Percentiles rank a stretch among this genome's conserved stretches.
phyloP scores from a whole-genome alignment of 2,888 invertebrate genomes.

The Drosophila prostipennis region DNA sequence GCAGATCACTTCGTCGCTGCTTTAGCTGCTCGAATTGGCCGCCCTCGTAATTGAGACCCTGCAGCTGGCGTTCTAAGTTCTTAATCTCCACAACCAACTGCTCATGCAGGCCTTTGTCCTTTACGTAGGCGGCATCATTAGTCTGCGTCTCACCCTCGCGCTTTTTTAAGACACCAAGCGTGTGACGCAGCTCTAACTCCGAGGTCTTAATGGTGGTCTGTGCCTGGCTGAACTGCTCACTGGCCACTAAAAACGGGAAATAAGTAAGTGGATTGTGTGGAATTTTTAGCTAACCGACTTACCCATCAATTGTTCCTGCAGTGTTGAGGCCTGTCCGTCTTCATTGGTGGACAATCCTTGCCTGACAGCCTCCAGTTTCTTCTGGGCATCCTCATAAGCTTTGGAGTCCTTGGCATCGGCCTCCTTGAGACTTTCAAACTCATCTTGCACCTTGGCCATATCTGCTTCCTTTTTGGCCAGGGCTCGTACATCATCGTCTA shows the following conservation, averaged over 20 bases:
- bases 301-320: conserved; percentile 96
- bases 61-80: conserved; percentile 84
- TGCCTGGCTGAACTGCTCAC: conserved; percentile 90
- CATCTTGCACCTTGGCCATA: conserved; percentile 86
- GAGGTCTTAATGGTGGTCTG: conserved; percentile 92
- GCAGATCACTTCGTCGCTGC: conserved; percentile 85
- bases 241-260: conserved; percentile 86
- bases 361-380: conserved; percentile 92
- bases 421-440: conserved; percentile 89
- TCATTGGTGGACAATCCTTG: conserved; percentile 92
- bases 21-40: conserved; percentile 86
- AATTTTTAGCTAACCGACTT: conserved; percentile 37
- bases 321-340: conserved; percentile 91
- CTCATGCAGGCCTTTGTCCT: conserved; percentile 87
- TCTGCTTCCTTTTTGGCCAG: conserved; percentile 87
- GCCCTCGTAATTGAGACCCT: conserved; percentile 87
- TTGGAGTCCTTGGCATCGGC: conserved; percentile 88
- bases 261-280: not conserved
- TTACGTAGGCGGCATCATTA: conserved; percentile 88
- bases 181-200: conserved; percentile 89
- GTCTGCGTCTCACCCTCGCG: conserved; percentile 88
- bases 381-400: conserved; percentile 90
- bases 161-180: conserved; percentile 86
- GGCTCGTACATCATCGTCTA: conserved; percentile 88
- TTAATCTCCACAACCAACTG: conserved; percentile 86